A percentile compares a stretch with the other conserved stretches of the same genome.
phyloP scores from a whole-genome alignment of 2,797 vertebrate genomes.

The Gymnodraco acuticeps region DNA sequence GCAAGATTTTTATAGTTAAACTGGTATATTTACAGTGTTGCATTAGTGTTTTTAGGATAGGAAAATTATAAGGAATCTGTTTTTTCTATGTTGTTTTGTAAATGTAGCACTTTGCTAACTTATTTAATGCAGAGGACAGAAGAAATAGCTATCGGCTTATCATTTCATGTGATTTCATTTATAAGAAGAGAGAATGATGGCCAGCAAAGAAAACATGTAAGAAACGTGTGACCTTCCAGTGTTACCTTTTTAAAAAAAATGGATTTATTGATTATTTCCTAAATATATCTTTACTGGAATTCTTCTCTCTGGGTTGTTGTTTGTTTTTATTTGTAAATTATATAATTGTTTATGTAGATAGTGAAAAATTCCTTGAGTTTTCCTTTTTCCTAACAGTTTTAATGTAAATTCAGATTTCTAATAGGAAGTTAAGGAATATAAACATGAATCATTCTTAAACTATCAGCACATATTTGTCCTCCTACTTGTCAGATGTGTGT shows the following conservation, averaged over 20 bases:
- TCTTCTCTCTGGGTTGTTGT: background rate
- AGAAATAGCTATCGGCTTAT: too few relatives aligned
- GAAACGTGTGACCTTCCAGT: background rate
- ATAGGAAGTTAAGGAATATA: too few relatives aligned
- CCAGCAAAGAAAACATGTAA: background rate
- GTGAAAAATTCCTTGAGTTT: background rate
- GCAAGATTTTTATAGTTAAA: too few relatives aligned
- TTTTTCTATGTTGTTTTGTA: too few relatives aligned
- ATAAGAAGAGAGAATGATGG: too few relatives aligned
- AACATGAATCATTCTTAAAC: background rate
- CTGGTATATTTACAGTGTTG: too few relatives aligned
- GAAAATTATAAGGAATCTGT: too few relatives aligned
- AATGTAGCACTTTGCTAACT: too few relatives aligned
- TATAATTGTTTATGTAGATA: background rate
- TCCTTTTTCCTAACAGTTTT: accelerated
- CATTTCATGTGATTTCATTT: too few relatives aligned
- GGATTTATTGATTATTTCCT: background rate
- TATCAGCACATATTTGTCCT: background rate
- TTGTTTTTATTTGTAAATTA: background rate
- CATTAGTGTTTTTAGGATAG: too few relatives aligned
- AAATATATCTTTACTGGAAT: background rate
- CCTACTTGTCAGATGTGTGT: background rate
- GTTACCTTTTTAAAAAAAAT: background rate
- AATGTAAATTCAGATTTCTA: background rate
- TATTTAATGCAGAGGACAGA: too few relatives aligned